These are phyloP conservation scores for Pteromalus puparum DNA, from an alignment of 1,140 invertebrate species.

Conservation along the genomic window DNA sequence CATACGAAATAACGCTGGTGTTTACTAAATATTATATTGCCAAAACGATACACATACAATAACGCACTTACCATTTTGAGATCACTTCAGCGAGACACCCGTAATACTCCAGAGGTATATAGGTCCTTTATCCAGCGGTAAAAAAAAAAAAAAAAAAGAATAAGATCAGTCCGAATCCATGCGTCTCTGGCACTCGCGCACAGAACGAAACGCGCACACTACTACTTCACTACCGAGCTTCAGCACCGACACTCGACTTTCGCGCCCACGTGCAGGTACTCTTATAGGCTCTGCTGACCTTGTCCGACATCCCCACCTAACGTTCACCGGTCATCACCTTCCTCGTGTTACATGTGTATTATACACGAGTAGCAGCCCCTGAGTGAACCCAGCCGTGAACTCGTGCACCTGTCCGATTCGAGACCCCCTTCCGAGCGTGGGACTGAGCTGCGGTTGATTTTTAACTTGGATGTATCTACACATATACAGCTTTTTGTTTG, in stretches of 20 bases:
- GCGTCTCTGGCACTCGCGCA: not conserved
- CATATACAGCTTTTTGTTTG: not conserved
- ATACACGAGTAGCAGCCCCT: slow-evolving; percentile 15
- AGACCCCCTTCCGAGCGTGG: not conserved
- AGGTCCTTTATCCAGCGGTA: not conserved
- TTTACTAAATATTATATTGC: too few relatives aligned
- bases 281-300: slow-evolving; percentile 64
- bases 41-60: too few relatives aligned
- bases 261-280: slow-evolving; percentile 48
- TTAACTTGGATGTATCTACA: not conserved
- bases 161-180: slow-evolving; percentile 26
- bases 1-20: too few relatives aligned
- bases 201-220: not conserved
- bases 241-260: not conserved
- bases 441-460: not conserved
- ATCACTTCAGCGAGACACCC: not conserved
- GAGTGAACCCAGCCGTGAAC: slow-evolving; percentile 59
- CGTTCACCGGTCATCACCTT: slow-evolving; percentile 33
- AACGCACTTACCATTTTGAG: slow-evolving; percentile 38
- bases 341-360: slow-evolving; percentile 7
- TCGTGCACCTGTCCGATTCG: slow-evolving; percentile 39
- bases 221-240: slow-evolving; percentile 12
- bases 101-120: not conserved
- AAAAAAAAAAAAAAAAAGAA: not conserved
- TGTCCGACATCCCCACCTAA: slow-evolving; percentile 45